Evolutionary conservation across 2,797 vertebrate species (phyloP).

Genomic region (Hirundo rustica): DNA sequence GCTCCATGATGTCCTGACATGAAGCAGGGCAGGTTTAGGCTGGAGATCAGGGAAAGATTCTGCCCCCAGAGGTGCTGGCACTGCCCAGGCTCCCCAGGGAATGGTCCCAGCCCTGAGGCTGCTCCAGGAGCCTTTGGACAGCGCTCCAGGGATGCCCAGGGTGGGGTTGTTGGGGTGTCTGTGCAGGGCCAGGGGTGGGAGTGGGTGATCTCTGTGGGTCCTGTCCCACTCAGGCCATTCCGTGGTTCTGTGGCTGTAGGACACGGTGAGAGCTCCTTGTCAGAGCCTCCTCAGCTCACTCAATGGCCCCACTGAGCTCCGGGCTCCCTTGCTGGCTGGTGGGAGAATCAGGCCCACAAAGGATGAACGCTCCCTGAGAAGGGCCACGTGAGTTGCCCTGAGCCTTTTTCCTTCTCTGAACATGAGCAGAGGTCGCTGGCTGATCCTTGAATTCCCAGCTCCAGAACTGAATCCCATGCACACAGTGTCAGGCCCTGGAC

Average conservation of each 20-base stretch:
- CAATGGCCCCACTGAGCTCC: neutral
- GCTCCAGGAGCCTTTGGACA: neutral
- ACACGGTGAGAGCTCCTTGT: neutral
- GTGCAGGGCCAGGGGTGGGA: fast-evolving
- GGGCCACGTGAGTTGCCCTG: neutral
- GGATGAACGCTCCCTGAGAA: neutral
- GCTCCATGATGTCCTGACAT: neutral
- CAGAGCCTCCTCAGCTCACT: neutral
- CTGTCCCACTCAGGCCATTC: neutral
- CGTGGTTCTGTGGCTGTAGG: fast-evolving
- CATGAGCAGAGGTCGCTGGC: neutral
- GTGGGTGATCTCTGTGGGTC: neutral
- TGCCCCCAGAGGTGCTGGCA: neutral
- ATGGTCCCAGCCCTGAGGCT: fast-evolving
- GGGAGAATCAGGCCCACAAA: neutral
- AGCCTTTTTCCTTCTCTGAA: neutral
- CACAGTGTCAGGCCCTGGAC: neutral
- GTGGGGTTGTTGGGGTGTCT: neutral
- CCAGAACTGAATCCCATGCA: neutral
- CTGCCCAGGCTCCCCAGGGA: neutral
- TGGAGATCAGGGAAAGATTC: fast-evolving
- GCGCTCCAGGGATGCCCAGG: fast-evolving
- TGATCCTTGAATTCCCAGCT: neutral
- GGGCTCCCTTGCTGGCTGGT: neutral
- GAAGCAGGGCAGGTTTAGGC: fast-evolving